Evolutionary conservation across 2,797 vertebrate genomes (phyloP).

Genomic region (Erpetoichthys calabaricus): DNA sequence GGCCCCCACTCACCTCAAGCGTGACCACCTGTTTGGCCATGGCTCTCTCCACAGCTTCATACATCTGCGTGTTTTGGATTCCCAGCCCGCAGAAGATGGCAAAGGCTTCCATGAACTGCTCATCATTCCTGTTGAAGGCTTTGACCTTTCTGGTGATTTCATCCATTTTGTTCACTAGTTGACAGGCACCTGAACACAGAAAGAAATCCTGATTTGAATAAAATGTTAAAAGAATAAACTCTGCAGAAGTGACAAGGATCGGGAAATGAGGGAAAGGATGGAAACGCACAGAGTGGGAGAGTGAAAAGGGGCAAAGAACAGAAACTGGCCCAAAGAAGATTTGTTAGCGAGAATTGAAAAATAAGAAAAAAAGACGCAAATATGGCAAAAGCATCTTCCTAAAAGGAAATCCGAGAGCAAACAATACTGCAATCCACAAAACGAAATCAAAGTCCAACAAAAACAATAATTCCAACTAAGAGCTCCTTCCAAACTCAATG

Average conservation of each 20-base stretch:
- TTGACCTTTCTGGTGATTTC: constrained; percentile 66
- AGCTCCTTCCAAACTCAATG: no score
- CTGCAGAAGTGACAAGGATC: constrained; percentile 7
- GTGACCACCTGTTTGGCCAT: constrained; percentile 97
- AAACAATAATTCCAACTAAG: no score
- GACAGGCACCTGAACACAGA: constrained; percentile 67
- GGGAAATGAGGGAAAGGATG: background rate
- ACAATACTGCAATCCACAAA: no score
- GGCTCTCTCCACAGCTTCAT: constrained; percentile 82
- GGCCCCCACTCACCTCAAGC: constrained; percentile 63
- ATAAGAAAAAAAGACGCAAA: no score
- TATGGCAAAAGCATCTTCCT: no score
- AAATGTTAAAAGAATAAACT: constrained; percentile 9
- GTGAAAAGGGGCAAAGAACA: no score
- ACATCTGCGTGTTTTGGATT: constrained; percentile 98
- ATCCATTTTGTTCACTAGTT: constrained; percentile 87
- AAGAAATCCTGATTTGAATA: background rate
- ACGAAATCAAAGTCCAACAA: no score
- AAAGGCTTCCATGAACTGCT: constrained; percentile 93
- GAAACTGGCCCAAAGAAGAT: no score
- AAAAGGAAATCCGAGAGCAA: no score
- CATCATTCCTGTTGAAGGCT: constrained; percentile 88
- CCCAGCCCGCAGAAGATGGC: constrained; percentile 95
- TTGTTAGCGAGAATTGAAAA: no score
- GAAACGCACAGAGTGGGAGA: no score